A percentile compares a stretch with the other conserved stretches of the same genome.
Conservation (phyloP, 1,140 invertebrate species). For the Nasonia longicornis region DNA sequence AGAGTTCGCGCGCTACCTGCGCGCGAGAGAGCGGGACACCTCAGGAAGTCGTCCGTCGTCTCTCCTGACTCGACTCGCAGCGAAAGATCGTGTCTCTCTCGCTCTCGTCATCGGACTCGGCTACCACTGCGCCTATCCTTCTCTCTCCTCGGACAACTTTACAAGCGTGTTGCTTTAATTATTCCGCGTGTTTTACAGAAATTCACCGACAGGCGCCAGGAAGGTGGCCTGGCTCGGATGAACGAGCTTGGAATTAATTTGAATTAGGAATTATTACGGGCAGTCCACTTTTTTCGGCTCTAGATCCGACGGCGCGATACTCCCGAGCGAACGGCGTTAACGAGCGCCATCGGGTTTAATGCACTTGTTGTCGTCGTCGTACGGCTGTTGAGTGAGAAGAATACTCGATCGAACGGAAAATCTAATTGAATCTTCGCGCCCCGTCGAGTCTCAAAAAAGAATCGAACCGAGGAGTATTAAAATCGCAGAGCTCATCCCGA, state of each 20-base stretch:
- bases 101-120: neutral
- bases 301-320: neutral
- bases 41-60: conserved; percentile 34
- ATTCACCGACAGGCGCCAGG: conserved; percentile 41
- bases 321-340: too few relatives aligned
- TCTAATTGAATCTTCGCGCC: too few relatives aligned
- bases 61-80: conserved; percentile 26
- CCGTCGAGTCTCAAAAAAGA: too few relatives aligned
- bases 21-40: neutral
- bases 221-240: neutral
- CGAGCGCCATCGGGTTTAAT: too few relatives aligned
- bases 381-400: too few relatives aligned
- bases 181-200: conserved; percentile 46
- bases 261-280: conserved; percentile 35
- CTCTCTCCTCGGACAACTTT: conserved; percentile 32
- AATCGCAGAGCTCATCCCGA: neutral
- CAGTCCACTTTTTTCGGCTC: neutral
- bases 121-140: neutral
- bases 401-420: too few relatives aligned
- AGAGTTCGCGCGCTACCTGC: conserved; percentile 16
- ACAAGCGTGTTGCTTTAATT: conserved; percentile 48
- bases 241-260: conserved; percentile 43
- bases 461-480: too few relatives aligned
- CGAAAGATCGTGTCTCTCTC: neutral
- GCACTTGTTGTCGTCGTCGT: too few relatives aligned